Conservation (phyloP, 23 tunicate species). For the Trididemnum clinides region DNA sequence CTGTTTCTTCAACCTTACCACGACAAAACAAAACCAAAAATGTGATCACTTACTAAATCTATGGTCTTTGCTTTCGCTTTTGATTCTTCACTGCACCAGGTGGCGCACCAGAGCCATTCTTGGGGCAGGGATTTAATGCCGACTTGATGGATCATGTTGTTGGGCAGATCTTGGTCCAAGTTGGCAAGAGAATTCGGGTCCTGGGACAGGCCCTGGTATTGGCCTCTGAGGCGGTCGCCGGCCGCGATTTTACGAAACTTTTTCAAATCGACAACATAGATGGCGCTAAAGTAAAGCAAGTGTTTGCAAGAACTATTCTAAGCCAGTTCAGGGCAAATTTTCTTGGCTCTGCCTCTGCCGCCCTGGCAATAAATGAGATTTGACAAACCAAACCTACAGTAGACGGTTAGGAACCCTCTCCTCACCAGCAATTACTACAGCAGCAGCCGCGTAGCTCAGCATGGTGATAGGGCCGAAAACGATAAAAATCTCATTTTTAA, state of each 20-base stretch:
- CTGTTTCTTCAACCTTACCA: too few relatives aligned
- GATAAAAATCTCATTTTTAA: too few relatives aligned
- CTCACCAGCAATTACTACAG: too few relatives aligned
- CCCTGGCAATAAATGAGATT: too few relatives aligned
- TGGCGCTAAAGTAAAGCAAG: conserved; percentile 72
- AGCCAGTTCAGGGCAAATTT: too few relatives aligned
- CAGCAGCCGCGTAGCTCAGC: too few relatives aligned
- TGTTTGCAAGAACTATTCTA: too few relatives aligned
- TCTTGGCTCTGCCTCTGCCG: too few relatives aligned
- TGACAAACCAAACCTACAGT: too few relatives aligned
- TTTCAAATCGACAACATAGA: conserved; percentile 93
- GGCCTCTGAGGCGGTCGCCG: conserved; percentile 95
- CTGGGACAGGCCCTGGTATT: conserved; percentile 98
- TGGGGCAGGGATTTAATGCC: conserved; percentile 98
- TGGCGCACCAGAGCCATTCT: conserved; percentile 99
- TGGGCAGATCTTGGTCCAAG: conserved; percentile 97
- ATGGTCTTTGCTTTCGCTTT: conserved; percentile 88
- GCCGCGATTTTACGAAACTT: conserved; percentile 94
- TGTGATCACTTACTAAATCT: conserved; percentile 80
- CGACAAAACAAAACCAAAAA: too few relatives aligned
- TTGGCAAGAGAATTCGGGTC: conserved; percentile 98
- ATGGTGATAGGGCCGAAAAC: too few relatives aligned
- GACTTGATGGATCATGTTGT: conserved; percentile 99
- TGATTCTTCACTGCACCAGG: conserved; percentile 97
- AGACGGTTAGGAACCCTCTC: too few relatives aligned